phyloP scores from a whole-genome alignment of 2,888 invertebrate genomes.

The Tachina lurida region DNA sequence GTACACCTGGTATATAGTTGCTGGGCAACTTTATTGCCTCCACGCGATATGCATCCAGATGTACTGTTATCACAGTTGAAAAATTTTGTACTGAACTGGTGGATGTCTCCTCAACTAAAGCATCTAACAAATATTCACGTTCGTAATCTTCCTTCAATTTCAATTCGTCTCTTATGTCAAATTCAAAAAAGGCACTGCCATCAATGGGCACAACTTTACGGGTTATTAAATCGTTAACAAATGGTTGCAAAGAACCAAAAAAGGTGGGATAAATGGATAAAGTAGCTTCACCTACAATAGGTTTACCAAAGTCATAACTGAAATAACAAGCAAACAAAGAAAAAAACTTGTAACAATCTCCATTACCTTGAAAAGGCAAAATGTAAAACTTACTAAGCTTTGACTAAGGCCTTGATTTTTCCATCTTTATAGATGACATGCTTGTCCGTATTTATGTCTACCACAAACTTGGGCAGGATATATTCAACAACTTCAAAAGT shows the following conservation, averaged over 20 bases:
- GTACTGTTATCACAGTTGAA: constrained; percentile 89
- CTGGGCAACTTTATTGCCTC: constrained; percentile 92
- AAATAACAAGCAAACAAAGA: neutral
- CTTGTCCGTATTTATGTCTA: constrained; percentile 91
- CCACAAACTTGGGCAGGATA: constrained; percentile 96
- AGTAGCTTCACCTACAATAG: constrained; percentile 94
- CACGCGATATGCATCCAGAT: constrained; percentile 90
- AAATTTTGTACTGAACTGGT: constrained; percentile 93
- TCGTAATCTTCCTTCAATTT: constrained; percentile 91
- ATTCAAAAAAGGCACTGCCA: constrained; percentile 88
- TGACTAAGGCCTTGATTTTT: constrained; percentile 89
- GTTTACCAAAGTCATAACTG: constrained; percentile 86
- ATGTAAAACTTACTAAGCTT: constrained; percentile 79
- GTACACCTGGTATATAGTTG: constrained; percentile 95
- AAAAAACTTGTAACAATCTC: neutral
- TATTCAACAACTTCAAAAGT: constrained; percentile 91
- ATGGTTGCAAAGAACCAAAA: constrained; percentile 84
- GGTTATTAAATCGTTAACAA: constrained; percentile 83
- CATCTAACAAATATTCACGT: constrained; percentile 92
- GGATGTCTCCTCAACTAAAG: constrained; percentile 94
- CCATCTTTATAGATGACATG: constrained; percentile 93
- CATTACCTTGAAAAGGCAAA: neutral
- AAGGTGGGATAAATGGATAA: constrained; percentile 91
- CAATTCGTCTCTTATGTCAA: constrained; percentile 90
- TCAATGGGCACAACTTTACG: constrained; percentile 89